Evolutionary conservation across 2,888 invertebrate genomes (phyloP), one percentile per base, ranked within the genome.

Genomic region (Eupithecia subumbrata): DNA sequence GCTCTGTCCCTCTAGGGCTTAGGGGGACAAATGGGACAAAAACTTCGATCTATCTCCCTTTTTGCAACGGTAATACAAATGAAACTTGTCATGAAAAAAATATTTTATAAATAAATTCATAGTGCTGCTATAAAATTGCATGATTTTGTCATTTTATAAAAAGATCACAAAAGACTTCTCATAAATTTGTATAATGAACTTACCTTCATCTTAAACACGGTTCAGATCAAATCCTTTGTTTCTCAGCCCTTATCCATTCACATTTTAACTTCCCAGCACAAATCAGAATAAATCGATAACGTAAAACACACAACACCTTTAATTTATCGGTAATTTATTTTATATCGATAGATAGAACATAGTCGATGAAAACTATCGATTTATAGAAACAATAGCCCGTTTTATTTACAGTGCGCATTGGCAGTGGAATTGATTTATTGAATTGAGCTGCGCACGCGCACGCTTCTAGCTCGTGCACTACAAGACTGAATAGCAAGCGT

Each of bases 181-280:
- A 9, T 40, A 40, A n/a, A 40, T 40, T 9, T 40, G 40, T 40
- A 40, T 11, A 40, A 40, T 40, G 4, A 16, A 45, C 45, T 16
- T 16, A 45, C 60, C 60, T 60, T 60, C 60, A 60, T 60, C 5
- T 60, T 60, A 0, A 60, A 60, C 25, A 25, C 25, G 25, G 5
- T 60, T 56, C 12, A 22, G 8, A 56, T 60, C 14, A 25, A 60
- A 60, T 60, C 60, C 60, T 60, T 60, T 60, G 60, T 60, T 60
- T 60, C 22, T 25, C 56, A 60, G 22, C 22, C 11, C 22, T 56
- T 60, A 9, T 25, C 14, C 14, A 60, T 25, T 60, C 25, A 60
- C 60, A 60, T 60, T 25, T 25, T 60, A 25, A 60, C 60, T 25
- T 25, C 14, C 60, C 25, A 60, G 25, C 60, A 25, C 52, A 52